Conservation (phyloP, 2,888 invertebrate genomes). For the Tachina grossa region DNA sequence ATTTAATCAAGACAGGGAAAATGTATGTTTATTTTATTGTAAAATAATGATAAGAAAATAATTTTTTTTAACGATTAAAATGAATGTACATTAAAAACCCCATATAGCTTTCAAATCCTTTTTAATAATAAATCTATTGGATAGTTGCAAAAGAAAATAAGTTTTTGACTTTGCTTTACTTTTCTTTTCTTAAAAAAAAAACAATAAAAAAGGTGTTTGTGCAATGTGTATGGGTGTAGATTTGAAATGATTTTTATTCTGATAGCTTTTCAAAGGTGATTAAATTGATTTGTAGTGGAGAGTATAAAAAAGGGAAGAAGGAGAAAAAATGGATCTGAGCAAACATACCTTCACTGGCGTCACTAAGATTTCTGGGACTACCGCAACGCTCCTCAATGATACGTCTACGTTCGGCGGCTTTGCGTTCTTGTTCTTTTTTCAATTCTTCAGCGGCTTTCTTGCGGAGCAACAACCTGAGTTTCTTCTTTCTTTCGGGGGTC, state of each 20-base stretch:
- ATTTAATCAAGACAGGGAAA: constrained; percentile 35
- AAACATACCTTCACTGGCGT: constrained; percentile 94
- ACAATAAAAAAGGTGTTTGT: constrained; percentile 20
- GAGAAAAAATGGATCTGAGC: constrained; percentile 63
- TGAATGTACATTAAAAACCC: constrained; percentile 30
- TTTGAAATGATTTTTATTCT: constrained; percentile 21
- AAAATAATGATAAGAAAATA: background rate
- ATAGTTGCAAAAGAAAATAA: constrained; percentile 24
- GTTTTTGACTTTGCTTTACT: background rate
- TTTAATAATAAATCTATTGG: constrained; percentile 13
- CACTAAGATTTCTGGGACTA: constrained; percentile 94
- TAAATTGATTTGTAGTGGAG: constrained; percentile 15
- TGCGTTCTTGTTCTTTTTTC: constrained; percentile 99
- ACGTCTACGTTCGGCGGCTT: constrained; percentile 98
- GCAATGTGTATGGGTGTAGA: constrained; percentile 53
- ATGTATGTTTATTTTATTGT: constrained; percentile 9
- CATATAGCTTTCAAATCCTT: background rate
- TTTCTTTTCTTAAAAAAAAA: background rate
- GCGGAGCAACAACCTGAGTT: constrained; percentile 99
- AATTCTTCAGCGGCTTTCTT: constrained; percentile 99
- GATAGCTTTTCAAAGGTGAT: constrained; percentile 19
- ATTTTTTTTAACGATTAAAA: background rate
- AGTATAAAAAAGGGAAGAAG: background rate
- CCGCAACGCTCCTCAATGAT: constrained; percentile 98
- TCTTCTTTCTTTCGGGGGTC: constrained; percentile 99